Evolutionary conservation across 2,113 vertebrate species (phyloP).

Genomic region (Nycticorax nycticorax): DNA sequence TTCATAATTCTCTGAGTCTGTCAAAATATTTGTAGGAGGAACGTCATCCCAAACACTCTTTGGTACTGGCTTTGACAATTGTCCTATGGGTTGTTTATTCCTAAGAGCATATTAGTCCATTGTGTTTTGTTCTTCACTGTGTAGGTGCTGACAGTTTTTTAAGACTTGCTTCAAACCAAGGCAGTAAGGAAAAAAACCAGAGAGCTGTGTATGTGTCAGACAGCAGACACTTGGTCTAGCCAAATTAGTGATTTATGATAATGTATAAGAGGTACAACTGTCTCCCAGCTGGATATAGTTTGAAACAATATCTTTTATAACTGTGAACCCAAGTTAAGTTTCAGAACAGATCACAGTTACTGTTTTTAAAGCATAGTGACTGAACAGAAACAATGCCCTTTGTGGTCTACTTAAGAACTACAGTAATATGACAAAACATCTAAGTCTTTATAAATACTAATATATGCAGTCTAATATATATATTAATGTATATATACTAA

Average conservation of each 20-base stretch:
- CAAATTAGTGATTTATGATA: background rate
- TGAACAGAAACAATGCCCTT: background rate
- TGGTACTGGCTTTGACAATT: background rate
- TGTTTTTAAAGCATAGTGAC: background rate
- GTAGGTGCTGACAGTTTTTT: background rate
- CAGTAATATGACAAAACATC: background rate
- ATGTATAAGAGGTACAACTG: background rate
- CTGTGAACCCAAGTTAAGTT: background rate
- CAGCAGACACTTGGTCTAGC: background rate
- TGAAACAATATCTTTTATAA: background rate
- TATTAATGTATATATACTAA: background rate
- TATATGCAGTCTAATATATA: background rate
- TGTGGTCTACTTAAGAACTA: background rate
- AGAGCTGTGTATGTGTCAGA: background rate
- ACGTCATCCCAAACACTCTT: background rate
- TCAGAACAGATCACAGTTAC: background rate
- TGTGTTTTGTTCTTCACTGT: constrained; percentile 14
- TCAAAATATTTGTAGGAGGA: background rate
- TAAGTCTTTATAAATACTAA: background rate
- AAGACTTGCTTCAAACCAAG: background rate
- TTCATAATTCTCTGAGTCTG: background rate
- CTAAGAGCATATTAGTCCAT: background rate
- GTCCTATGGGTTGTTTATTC: background rate
- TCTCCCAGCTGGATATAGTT: background rate
- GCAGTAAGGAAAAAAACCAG: background rate